A percentile compares a stretch with the other conserved stretches of the same genome.
Evolutionary conservation across 2,113 vertebrate genomes (phyloP).

Genomic region (Podiceps cristatus): DNA sequence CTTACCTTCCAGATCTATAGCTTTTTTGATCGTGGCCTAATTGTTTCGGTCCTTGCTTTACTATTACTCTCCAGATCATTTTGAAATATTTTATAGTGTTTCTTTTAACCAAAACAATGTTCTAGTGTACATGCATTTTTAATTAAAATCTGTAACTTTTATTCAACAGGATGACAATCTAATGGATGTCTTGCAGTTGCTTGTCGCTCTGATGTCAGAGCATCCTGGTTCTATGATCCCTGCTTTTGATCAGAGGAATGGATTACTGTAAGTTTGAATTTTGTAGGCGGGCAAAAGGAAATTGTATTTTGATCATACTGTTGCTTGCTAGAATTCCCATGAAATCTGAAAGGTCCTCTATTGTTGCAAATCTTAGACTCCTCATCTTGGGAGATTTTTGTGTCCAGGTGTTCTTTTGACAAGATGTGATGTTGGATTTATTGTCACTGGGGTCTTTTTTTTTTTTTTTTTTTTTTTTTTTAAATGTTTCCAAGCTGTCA

Average conservation of each 20-base stretch:
- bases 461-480: neutral
- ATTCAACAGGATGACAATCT: conserved; percentile 93
- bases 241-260: conserved; percentile 96
- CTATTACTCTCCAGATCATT: neutral
- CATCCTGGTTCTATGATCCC: conserved; percentile 93
- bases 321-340: neutral
- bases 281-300: neutral
- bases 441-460: neutral
- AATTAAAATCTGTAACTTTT: neutral
- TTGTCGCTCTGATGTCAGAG: conserved; percentile 97
- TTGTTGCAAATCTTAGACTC: neutral
- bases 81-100: neutral
- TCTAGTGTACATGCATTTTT: neutral
- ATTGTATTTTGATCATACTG: neutral
- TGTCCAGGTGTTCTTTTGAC: neutral
- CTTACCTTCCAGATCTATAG: neutral
- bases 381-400: neutral
- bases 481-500: neutral
- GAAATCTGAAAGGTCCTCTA: neutral
- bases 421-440: neutral
- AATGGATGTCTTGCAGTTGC: conserved; percentile 95
- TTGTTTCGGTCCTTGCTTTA: neutral
- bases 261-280: conserved; percentile 86
- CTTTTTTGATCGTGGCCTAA: neutral
- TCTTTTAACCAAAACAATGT: neutral